These are phyloP conservation scores for Rousettus leschenaultii DNA, from an alignment of 2,113 vertebrate genomes.

Conservation along the genomic window DNA sequence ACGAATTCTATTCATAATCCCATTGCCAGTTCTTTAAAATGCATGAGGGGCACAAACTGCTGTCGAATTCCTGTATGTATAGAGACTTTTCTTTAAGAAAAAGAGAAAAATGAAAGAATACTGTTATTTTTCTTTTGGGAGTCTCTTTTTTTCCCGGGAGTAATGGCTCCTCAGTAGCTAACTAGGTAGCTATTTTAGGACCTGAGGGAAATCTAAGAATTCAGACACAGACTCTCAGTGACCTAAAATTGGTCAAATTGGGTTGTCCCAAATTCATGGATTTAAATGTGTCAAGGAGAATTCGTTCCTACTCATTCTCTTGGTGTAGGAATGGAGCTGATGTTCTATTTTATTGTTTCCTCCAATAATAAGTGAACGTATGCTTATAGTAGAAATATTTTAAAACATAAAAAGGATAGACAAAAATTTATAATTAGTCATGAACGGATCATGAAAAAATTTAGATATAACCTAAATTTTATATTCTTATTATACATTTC, in stretches of 20 bases:
- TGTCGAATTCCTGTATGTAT: not conserved
- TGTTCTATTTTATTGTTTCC: not conserved
- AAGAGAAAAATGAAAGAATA: not conserved
- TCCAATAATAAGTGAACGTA: not conserved
- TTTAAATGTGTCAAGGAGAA: slow-evolving; percentile 55
- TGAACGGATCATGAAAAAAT: not conserved
- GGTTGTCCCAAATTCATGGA: slow-evolving; percentile 36
- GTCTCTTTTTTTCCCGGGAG: not conserved
- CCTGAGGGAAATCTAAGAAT: slow-evolving; percentile 36
- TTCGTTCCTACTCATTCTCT: not conserved
- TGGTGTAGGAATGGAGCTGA: not conserved
- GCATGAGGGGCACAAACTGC: not conserved
- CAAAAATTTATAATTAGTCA: not conserved
- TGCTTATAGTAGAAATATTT: slow-evolving; percentile 14
- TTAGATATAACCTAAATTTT: not conserved
- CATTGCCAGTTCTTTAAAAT: slow-evolving; percentile 22
- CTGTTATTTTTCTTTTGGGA: slow-evolving; percentile 5
- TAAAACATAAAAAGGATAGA: slow-evolving; percentile 4
- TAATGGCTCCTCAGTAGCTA: not conserved
- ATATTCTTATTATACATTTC: not conserved
- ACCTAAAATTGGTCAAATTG: not conserved
- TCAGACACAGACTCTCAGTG: slow-evolving; percentile 18
- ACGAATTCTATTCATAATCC: slow-evolving; percentile 17
- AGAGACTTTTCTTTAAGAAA: slow-evolving; percentile 8
- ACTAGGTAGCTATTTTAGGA: not conserved